A percentile compares a stretch with the other conserved stretches of the same genome.
Conservation (phyloP, 2,888 invertebrate species). For the Lutraria lutraria region DNA sequence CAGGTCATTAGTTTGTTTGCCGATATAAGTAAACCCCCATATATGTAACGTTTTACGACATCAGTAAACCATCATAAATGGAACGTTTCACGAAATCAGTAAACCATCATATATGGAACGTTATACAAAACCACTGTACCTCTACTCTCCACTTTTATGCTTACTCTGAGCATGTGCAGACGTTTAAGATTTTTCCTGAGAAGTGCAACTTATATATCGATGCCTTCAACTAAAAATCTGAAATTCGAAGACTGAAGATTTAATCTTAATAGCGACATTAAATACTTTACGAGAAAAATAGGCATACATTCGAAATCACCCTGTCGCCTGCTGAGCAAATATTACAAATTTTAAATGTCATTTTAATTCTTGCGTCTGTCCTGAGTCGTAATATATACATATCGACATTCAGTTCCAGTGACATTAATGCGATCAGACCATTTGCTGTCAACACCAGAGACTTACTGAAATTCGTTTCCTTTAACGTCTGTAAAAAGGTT, state of each 20-base stretch:
- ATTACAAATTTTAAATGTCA: not conserved
- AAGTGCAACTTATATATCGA: not conserved
- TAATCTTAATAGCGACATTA: not conserved
- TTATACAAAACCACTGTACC: not conserved
- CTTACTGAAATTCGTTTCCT: slow-evolving; percentile 10
- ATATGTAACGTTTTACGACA: too few species aligned
- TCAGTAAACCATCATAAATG: not conserved
- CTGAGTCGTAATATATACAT: not conserved
- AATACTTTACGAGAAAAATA: not conserved
- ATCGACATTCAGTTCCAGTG: not conserved
- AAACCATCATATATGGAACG: not conserved
- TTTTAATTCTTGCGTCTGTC: not conserved
- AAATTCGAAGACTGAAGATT: not conserved
- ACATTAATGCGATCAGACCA: not conserved
- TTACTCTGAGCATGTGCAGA: not conserved
- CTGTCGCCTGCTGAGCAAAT: not conserved
- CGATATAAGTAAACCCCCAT: too few species aligned
- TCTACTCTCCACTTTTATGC: not conserved
- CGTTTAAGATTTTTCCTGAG: not conserved
- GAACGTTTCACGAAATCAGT: too few species aligned
- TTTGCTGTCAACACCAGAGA: not conserved
- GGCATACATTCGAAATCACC: not conserved
- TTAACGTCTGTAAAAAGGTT: slow-evolving; percentile 3
- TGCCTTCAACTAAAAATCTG: not conserved
- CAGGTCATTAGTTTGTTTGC: slow-evolving; percentile 23